Base-by-base conservation (phyloP, 2,113 vertebrate genomes). In the Fulmarus glacialis region DNA sequence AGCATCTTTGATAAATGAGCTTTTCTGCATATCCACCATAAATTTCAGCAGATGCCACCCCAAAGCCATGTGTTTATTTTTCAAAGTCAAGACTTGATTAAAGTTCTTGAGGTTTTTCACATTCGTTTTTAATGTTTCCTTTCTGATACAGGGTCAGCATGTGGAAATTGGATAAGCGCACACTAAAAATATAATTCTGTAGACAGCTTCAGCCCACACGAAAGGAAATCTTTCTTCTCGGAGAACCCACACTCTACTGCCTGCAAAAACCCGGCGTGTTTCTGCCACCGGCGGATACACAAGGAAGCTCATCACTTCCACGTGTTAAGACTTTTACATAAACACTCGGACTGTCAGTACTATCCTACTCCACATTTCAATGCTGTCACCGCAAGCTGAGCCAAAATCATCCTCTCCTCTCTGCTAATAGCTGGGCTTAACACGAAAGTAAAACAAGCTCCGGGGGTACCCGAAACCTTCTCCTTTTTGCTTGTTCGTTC, bases 151-250 rank as follows among this genome's bases (percentile, higher is more conserved):
- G 92, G 96, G 97, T 96, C 95, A 87, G 91, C 74, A 67, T 73
- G 89, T 73, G 84, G 89, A 97, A 97, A 95, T 18, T 8, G 90
- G 96, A 95, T 90, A 90, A 95, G 79, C 40, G 1, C 21, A 10
- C 58, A 22, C 90, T 97, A 97, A 98, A 97, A 97, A 97, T 96
- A 92, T 1, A 11, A 11, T 62, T 96, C 84, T 55, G 93, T 11
- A 94, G 94, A 95, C 90, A 97, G 92, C 87, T 96, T 67, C 87
- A 88, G 84, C 93, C 94, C 94, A 97, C 96, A 92, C 89, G 16
- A 96, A 91, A 97, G 87, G 96, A 97, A 97, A 96, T 89, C 87
- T 94, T 96, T n/a, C 90, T 64, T 77, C 90, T 92, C 8, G 1
- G 53, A 79, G 81, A 95, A 42, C 82, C 77, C 89, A 84, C 81